These are phyloP conservation scores for Diarsia dahlii DNA, from an alignment of 2,888 invertebrate genomes.

Conservation along the genomic window DNA sequence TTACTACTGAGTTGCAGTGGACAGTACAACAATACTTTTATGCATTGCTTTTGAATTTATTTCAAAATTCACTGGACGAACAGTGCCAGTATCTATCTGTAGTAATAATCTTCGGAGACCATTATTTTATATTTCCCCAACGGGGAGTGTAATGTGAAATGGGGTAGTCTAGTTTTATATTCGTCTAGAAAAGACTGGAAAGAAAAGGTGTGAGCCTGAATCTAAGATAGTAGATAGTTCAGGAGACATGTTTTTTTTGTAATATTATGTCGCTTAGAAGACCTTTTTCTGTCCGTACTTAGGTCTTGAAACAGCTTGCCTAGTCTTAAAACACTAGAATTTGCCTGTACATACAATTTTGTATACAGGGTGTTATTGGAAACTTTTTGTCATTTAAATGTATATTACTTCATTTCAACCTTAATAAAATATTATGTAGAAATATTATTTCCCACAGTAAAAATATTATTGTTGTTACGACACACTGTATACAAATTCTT, in stretches of 20 bases:
- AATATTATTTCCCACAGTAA: not conserved
- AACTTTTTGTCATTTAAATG: not conserved
- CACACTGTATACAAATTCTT: not conserved
- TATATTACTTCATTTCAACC: not conserved
- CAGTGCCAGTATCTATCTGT: not conserved
- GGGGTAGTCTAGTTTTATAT: slow-evolving; percentile 3
- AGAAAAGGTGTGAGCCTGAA: slow-evolving; percentile 2
- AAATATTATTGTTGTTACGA: slow-evolving; percentile 1
- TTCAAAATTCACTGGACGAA: not conserved
- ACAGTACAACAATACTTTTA: not conserved
- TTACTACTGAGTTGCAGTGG: not conserved
- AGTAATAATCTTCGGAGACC: not conserved
- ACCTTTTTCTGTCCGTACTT: slow-evolving; percentile 51
- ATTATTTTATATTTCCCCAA: not conserved
- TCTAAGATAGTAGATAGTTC: slow-evolving; percentile 3
- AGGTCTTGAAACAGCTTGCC: slow-evolving; percentile 29
- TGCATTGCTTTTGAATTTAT: not conserved
- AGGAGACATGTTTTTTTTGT: slow-evolving; percentile 21
- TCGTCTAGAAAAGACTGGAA: not conserved
- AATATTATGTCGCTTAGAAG: slow-evolving; percentile 21
- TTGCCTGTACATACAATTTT: not conserved
- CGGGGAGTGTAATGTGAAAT: not conserved
- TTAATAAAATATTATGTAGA: not conserved
- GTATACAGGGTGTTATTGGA: not conserved
- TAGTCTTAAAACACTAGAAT: slow-evolving; percentile 15